Conservation (phyloP, 2,113 vertebrate genomes). For the Lepidothrix coronata region DNA sequence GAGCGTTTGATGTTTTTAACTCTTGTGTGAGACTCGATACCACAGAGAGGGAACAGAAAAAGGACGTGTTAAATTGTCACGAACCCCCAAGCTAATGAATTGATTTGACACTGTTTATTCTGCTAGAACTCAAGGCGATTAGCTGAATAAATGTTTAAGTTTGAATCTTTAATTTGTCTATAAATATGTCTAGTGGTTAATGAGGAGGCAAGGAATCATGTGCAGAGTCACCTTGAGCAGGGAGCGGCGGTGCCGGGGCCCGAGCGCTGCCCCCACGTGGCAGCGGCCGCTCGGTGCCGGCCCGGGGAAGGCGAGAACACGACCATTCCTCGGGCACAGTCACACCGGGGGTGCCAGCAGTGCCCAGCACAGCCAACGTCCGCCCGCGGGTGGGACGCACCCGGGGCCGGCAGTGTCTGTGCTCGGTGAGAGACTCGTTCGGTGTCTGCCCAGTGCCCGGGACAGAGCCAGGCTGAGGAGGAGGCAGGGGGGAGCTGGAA, state of each 20-base stretch:
- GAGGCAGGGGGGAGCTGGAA: not conserved
- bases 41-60: not conserved
- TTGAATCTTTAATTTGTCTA: slow-evolving; percentile 21
- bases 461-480: not conserved
- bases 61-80: not conserved
- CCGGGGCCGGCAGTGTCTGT: not conserved
- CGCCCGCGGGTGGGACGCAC: not conserved
- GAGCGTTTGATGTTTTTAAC: not conserved
- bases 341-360: not conserved
- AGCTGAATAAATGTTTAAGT: slow-evolving; percentile 29
- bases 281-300: not conserved
- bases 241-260: not conserved
- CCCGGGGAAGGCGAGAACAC: not conserved
- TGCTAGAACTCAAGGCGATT: not conserved
- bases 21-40: not conserved
- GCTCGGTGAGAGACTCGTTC: not conserved
- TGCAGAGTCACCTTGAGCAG: slow-evolving; percentile 59
- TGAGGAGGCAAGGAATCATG: not conserved
- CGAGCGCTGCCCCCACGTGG: slow-evolving; percentile 55
- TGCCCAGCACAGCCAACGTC: not conserved
- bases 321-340: not conserved
- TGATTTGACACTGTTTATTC: slow-evolving; percentile 34
- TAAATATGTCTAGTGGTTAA: slow-evolving; percentile 26
- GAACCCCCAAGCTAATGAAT: not conserved
- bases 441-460: not conserved